Base-by-base conservation (phyloP, 2,113 vertebrate genomes). In the Morone chrysops region DNA sequence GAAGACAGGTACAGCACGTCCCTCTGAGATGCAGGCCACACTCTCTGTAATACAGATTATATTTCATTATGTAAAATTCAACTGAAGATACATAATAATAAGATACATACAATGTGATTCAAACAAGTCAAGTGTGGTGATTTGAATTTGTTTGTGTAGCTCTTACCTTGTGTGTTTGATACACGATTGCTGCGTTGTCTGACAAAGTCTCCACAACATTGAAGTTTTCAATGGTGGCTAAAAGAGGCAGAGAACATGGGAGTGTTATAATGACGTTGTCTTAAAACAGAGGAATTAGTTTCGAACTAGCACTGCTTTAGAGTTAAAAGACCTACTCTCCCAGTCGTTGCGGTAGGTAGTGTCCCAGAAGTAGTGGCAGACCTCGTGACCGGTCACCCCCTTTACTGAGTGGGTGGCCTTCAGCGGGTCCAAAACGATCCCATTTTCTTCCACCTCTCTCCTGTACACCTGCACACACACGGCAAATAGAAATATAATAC, bases 301-400 rank as follows among this genome's bases (percentile, higher is more conserved):
- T 73, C 11, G 4, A 40, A 8, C 5, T 5, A 3, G 5, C 4
- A 10, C 0, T 6, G n/a, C 4, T 3, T 36, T 6, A 18, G 47
- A 20, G 11, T 22, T 3, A 3, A 5, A 18, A 66, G 4, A 94
- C 97, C 92, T 96, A 99, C 98, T 99, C 95, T 99, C 98, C 98
- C 98, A 99, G 91, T 99, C 98, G 88, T 97, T 98, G 88, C 98
- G 97, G 90, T 97, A 97, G 13, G 96, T 93, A 0, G 97, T 98
- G 78, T 97, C 98, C 98, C 98, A 99, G 67, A 99, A 99, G 92
- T 98, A 98, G 88, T 97, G 97, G 91, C 98, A 99, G 81, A 99
- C 95, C 92, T 99, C 98, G 4, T 97, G 98, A 1, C 98, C 98
- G 0, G 98, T 99, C 57, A 99, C 98, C 0, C 98, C 97, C 94